Evolutionary conservation across 1,140 invertebrate species (phyloP).

Genomic region (Dermatophagoides farinae): DNA sequence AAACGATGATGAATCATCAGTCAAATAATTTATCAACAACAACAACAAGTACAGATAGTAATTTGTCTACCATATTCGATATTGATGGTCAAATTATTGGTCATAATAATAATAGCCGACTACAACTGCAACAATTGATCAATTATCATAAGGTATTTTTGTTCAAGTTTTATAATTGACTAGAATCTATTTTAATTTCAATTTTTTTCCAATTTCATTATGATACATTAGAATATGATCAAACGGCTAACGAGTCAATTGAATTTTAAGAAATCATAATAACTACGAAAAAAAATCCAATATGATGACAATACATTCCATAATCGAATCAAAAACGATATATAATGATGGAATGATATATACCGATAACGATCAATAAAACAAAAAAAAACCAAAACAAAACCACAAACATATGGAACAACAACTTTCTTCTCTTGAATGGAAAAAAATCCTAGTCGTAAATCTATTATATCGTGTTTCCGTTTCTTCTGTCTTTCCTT

Average conservation of each 20-base stretch:
- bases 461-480: too few relatives aligned
- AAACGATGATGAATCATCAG: background rate
- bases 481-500: too few relatives aligned
- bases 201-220: background rate
- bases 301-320: too few relatives aligned
- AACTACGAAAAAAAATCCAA: background rate
- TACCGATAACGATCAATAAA: too few relatives aligned
- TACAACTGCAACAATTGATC: background rate
- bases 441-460: too few relatives aligned
- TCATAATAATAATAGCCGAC: background rate
- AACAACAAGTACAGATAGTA: background rate
- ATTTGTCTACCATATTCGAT: background rate
- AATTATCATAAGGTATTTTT: background rate
- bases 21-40: too few relatives aligned
- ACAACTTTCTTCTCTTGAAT: too few relatives aligned
- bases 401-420: too few relatives aligned
- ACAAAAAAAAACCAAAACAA: too few relatives aligned
- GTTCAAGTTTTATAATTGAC: too few relatives aligned
- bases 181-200: background rate
- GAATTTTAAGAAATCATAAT: background rate
- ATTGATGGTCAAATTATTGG: slow-evolving; percentile 4
- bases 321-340: too few relatives aligned
- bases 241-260: background rate
- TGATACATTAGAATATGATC: background rate
- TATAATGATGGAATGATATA: too few relatives aligned